phyloP scores from a whole-genome alignment of 2,113 vertebrate genomes.

The Marcusenius ussheri region DNA sequence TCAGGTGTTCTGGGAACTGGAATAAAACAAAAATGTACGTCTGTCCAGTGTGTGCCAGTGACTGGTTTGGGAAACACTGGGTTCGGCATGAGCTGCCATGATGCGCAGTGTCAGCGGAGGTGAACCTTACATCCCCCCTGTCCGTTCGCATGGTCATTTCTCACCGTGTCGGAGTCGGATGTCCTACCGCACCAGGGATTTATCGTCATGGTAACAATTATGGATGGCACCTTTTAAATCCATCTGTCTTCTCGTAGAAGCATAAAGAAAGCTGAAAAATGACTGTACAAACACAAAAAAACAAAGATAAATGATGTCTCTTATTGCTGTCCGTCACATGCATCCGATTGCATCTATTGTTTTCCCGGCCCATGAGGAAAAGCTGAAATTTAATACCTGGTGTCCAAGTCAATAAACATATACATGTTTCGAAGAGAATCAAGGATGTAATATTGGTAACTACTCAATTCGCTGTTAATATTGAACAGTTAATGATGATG shows the following conservation, averaged over 20 bases:
- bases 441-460: not conserved
- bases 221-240: not conserved
- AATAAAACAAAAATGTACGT: too few relatives aligned
- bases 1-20: too few relatives aligned
- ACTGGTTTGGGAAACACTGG: too few relatives aligned
- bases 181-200: not conserved
- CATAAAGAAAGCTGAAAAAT: not conserved
- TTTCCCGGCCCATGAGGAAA: not conserved
- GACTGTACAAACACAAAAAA: not conserved
- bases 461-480: not conserved
- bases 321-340: not conserved
- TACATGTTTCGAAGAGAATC: not conserved
- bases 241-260: not conserved
- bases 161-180: not conserved
- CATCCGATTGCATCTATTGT: not conserved
- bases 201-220: not conserved
- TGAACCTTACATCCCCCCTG: not conserved
- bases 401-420: not conserved
- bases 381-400: not conserved
- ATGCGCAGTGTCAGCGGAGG: not conserved
- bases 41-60: too few relatives aligned
- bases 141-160: not conserved
- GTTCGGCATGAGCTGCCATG: not conserved
- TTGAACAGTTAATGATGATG: not conserved
- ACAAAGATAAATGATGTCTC: not conserved